phyloP scores from a whole-genome alignment of 2,797 vertebrate genomes.

The Alfaro cultratus region DNA sequence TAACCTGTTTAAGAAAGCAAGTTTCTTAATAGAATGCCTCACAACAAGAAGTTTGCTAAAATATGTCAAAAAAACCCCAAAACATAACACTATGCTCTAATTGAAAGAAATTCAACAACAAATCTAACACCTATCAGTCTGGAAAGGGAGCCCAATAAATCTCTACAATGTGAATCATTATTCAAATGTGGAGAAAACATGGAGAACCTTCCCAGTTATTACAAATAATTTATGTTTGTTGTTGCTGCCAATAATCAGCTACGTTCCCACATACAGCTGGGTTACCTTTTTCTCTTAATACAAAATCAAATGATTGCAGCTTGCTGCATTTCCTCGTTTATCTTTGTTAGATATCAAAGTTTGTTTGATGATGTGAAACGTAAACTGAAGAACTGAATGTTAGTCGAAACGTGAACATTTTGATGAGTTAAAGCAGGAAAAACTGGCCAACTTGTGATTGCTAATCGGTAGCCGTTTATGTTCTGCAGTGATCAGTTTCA shows the following conservation, averaged over 20 bases:
- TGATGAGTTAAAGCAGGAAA: background rate
- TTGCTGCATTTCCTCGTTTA: background rate
- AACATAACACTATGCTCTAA: background rate
- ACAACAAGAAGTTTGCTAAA: background rate
- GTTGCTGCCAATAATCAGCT: too few relatives aligned
- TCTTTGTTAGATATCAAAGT: background rate
- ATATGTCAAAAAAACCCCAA: background rate
- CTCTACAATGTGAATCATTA: background rate
- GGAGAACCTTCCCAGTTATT: background rate
- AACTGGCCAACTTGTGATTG: background rate
- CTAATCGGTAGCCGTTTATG: background rate
- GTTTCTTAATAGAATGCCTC: background rate
- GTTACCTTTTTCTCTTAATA: background rate
- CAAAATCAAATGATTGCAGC: too few relatives aligned
- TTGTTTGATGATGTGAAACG: background rate
- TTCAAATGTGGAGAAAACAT: background rate
- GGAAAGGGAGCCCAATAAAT: background rate
- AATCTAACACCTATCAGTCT: background rate
- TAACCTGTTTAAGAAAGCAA: too few relatives aligned
- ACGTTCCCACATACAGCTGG: background rate
- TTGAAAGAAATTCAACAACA: background rate
- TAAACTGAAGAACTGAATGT: background rate
- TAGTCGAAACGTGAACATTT: background rate
- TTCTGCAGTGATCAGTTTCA: conserved; percentile 54
- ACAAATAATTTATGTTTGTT: too few relatives aligned